Evolutionary conservation across 2,797 vertebrate genomes (phyloP).

Genomic region (Leucoraja ocellata): DNA sequence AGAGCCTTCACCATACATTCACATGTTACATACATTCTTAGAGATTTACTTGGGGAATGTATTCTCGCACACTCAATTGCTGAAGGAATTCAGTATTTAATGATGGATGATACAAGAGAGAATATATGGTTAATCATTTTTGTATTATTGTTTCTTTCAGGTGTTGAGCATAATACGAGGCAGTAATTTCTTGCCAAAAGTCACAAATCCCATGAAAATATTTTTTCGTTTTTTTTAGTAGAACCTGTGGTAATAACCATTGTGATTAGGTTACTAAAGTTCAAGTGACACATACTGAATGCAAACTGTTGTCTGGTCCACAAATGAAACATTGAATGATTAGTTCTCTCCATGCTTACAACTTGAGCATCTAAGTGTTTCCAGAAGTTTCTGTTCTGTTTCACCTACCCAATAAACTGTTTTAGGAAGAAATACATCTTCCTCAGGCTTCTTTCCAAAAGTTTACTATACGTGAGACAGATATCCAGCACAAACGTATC

Average conservation of each 20-base stretch:
- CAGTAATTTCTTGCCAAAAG: too few relatives aligned
- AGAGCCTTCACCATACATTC: too few relatives aligned
- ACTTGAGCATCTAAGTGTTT: not conserved
- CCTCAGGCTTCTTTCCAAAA: not conserved
- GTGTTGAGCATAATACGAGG: too few relatives aligned
- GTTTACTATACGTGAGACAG: not conserved
- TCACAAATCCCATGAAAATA: too few relatives aligned
- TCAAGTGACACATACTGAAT: not conserved
- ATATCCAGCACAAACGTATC: not conserved
- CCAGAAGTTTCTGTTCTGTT: conserved; percentile 2
- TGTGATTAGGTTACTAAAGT: not conserved
- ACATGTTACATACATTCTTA: too few relatives aligned
- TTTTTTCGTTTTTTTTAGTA: not conserved
- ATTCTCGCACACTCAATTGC: too few relatives aligned
- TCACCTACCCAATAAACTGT: not conserved
- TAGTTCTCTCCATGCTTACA: not conserved
- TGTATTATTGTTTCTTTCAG: too few relatives aligned
- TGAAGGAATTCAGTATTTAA: too few relatives aligned
- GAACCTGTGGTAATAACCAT: not conserved
- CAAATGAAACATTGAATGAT: not conserved
- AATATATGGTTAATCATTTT: too few relatives aligned
- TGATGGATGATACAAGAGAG: too few relatives aligned
- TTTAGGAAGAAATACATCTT: not conserved
- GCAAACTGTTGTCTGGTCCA: not conserved
- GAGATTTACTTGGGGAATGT: too few relatives aligned